Evolutionary conservation across 2,113 vertebrate genomes (phyloP).

Genomic region (Cervus canadensis): DNA sequence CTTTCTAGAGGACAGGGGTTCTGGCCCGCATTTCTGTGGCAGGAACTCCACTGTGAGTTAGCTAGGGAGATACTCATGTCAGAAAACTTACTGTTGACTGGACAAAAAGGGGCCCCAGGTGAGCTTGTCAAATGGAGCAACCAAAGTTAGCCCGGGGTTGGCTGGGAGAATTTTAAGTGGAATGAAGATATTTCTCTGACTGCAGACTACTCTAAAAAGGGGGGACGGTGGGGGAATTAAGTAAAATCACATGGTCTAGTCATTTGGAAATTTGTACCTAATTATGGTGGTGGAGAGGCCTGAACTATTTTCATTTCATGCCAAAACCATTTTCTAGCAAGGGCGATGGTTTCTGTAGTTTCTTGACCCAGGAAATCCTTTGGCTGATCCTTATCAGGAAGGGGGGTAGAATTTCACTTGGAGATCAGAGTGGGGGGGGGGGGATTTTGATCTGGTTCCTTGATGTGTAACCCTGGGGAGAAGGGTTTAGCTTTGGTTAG

Average conservation of each 20-base stretch:
- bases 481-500: not conserved
- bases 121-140: not conserved
- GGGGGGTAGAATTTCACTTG: slow-evolving; percentile 50
- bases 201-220: not conserved
- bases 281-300: slow-evolving; percentile 63
- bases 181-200: not conserved
- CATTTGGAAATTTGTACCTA: slow-evolving; percentile 72
- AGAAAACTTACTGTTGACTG: not conserved
- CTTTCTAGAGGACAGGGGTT: not conserved
- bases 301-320: slow-evolving; percentile 56
- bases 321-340: slow-evolving; percentile 59
- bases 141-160: not conserved
- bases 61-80: not conserved
- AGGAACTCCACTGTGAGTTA: not conserved
- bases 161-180: not conserved
- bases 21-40: not conserved
- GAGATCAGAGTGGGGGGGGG: not conserved
- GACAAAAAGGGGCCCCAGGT: not conserved
- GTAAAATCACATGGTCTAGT: slow-evolving; percentile 61
- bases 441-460: slow-evolving; percentile 16
- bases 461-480: not conserved
- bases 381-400: slow-evolving; percentile 68
- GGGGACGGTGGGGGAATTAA: not conserved
- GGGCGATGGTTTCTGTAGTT: slow-evolving; percentile 49
- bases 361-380: slow-evolving; percentile 71